phyloP scores from a whole-genome alignment of 1,140 invertebrate genomes.

The Drosophila takahashii region DNA sequence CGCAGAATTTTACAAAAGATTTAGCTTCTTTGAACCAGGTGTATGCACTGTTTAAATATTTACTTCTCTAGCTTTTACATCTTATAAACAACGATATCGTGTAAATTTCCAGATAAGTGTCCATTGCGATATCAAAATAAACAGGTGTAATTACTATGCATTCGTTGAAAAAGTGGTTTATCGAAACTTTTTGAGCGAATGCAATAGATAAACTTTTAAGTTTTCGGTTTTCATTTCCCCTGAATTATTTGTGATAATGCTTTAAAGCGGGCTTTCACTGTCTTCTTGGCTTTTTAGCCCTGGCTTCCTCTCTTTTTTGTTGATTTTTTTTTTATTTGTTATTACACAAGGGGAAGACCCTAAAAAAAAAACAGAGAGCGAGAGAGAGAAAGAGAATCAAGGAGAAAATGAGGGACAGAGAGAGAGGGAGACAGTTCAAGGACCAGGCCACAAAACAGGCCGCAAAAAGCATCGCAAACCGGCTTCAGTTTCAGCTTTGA shows the following conservation, averaged over 20 bases:
- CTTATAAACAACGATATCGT: neutral
- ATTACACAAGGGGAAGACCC: constrained; percentile 40
- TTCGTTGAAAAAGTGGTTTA: neutral
- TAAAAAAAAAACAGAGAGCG: neutral
- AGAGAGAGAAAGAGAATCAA: neutral
- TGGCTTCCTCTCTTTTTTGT: constrained; percentile 9
- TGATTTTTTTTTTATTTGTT: constrained; percentile 8
- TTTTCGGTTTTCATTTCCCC: neutral
- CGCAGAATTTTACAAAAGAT: neutral
- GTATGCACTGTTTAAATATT: neutral
- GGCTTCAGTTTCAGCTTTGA: constrained; percentile 49
- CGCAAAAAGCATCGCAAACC: constrained; percentile 52
- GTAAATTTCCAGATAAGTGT: neutral
- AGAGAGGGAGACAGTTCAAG: constrained; percentile 66
- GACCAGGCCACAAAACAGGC: constrained; percentile 76
- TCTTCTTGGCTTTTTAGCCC: constrained; percentile 17
- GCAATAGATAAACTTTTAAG: neutral
- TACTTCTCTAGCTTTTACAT: neutral
- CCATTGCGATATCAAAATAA: neutral
- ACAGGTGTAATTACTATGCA: neutral
- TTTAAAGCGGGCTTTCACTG: constrained; percentile 20
- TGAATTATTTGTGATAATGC: neutral
- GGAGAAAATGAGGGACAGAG: neutral
- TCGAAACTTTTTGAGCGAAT: neutral
- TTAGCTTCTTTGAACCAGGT: neutral